Evolutionary conservation across 2,113 vertebrate genomes (phyloP).

Genomic region (Lagopus muta): DNA sequence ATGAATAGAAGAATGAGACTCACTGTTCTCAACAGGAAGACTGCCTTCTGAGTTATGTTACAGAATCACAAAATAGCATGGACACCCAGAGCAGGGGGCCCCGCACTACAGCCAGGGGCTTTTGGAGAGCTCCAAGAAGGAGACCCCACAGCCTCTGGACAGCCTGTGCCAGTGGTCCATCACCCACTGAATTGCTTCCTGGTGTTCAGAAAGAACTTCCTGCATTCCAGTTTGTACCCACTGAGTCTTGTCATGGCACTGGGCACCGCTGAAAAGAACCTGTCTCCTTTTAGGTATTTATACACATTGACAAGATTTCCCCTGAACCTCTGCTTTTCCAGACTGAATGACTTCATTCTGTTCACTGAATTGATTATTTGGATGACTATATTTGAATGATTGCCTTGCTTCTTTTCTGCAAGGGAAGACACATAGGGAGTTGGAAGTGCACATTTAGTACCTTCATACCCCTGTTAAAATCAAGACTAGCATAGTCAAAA

Average conservation of each 20-base stretch:
- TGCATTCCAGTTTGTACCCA: not conserved
- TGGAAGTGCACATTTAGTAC: not conserved
- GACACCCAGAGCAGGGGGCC: not conserved
- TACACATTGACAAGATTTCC: not conserved
- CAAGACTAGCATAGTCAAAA: not conserved
- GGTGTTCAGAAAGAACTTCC: not conserved
- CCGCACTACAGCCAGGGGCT: not conserved
- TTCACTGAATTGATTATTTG: not conserved
- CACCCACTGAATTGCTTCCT: not conserved
- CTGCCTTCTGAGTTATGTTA: not conserved
- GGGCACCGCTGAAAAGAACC: not conserved
- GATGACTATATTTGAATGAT: not conserved
- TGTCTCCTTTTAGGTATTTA: not conserved
- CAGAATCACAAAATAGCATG: not conserved
- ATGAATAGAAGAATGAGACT: not conserved
- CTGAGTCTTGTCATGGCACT: not conserved
- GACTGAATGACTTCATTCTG: not conserved
- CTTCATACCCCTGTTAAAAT: not conserved
- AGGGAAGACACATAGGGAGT: not conserved
- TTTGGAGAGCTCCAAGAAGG: not conserved
- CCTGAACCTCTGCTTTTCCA: not conserved
- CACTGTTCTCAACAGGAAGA: conserved; percentile 13
- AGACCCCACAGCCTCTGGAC: not conserved
- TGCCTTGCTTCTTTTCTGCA: not conserved
- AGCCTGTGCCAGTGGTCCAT: not conserved